Base-by-base conservation (phyloP, 2,797 vertebrate species). In the Fistularia tabacaria region DNA sequence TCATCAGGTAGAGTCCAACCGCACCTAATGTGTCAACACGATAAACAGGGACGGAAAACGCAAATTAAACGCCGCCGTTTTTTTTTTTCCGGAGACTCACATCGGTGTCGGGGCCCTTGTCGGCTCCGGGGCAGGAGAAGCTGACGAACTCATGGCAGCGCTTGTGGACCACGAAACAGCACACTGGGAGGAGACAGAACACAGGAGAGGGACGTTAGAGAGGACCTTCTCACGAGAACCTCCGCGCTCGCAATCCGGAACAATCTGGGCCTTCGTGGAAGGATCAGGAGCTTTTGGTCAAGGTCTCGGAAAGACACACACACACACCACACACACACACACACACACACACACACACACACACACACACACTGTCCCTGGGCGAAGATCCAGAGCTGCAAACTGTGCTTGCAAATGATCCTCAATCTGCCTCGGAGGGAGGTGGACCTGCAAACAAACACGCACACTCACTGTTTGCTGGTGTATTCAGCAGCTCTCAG, bases 121-220 rank as follows among this genome's bases (percentile, higher is more conserved):
- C 96, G 5, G 92, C 96, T 68, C 96, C 96, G 0, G 96, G 96
- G 71, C 96, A 98, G 38, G 92, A 94, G 85, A 98, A 98, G 43
- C 90, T 92, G 74, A 98, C 96, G 3, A 98, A 97, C 82, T 98
- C 96, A 93, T 98, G 96, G 92, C 96, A 98, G 51, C 96, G 89
- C 85, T 98, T 98, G 77, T 98, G 96, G 81, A 98, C 96, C 90
- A 98, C 95, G 74, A 98, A 98, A 85, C 94, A 97, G 93, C 96
- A 98, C 83, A 98, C 95, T 98, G 85, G 54, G 40, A 57, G 44
- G 63, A 54, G 40, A 70, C 25, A 44, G 36, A 37, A 51, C 14
- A 11, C 49, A 52, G 14, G 7, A 10, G 37, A 14, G 14, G 14
- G 39, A 11, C 38, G 10, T 8, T 8, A 40, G 39, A 40, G 39